Conservation (phyloP, 35 echinoderm and acorn worm species). For the Amphiura filiformis region DNA sequence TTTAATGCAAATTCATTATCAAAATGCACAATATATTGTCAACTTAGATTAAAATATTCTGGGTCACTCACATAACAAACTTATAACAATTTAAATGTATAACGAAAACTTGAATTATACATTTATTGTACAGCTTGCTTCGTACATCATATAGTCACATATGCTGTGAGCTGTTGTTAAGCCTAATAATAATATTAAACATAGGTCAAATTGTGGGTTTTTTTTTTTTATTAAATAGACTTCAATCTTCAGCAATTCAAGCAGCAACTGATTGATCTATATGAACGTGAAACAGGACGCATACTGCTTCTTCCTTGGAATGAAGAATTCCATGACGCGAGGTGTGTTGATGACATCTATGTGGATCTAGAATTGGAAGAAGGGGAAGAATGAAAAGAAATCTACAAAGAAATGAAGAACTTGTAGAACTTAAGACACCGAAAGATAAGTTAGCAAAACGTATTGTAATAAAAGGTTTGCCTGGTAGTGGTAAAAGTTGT, state of each 20-base stretch:
- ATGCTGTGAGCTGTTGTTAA: not conserved
- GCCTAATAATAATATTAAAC: not conserved
- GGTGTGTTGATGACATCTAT: not conserved
- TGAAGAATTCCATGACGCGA: not conserved
- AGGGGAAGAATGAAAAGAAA: not conserved
- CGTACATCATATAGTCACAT: too few relatives aligned
- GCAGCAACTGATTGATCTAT: not conserved
- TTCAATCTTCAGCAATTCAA: not conserved
- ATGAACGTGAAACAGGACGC: not conserved
- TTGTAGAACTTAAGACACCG: not conserved
- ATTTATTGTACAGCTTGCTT: too few relatives aligned
- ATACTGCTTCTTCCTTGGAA: not conserved
- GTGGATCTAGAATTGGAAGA: not conserved
- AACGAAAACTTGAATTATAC: too few relatives aligned
- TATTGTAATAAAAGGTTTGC: not conserved
- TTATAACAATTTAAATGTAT: too few relatives aligned
- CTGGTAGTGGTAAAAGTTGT: not conserved
- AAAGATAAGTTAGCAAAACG: not conserved
- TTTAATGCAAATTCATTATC: too few relatives aligned
- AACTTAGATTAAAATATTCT: too few relatives aligned
- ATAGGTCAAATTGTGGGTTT: too few relatives aligned
- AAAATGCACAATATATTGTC: too few relatives aligned
- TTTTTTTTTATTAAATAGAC: not conserved
- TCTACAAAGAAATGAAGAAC: not conserved
- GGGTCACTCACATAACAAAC: too few relatives aligned